Percentiles rank a stretch among this genome's conserved stretches.
These are phyloP conservation scores for Brachyopa scutellaris DNA, from an alignment of 2,888 invertebrate species.

Conservation along the genomic window DNA sequence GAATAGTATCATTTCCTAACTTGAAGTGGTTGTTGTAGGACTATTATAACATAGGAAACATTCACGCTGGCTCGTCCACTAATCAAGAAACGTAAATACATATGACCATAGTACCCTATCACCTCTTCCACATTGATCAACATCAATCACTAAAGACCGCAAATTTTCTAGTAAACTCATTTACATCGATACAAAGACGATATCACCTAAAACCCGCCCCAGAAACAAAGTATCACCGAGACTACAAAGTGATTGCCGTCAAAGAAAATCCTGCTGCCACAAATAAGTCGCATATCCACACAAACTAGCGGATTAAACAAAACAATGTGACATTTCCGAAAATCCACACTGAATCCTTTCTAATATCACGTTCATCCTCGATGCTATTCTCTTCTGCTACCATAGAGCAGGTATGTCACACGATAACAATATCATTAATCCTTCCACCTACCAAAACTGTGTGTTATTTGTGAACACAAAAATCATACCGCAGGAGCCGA, in stretches of 20 bases:
- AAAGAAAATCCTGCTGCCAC: slow-evolving; percentile 18
- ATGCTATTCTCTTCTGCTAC: slow-evolving; percentile 14
- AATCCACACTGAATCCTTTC: slow-evolving; percentile 62
- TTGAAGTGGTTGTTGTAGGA: too few relatives aligned
- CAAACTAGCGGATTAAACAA: slow-evolving; percentile 59
- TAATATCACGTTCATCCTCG: slow-evolving; percentile 62
- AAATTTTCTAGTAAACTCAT: background rate
- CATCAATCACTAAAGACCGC: background rate
- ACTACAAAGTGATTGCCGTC: slow-evolving; percentile 32
- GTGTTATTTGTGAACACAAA: slow-evolving; percentile 35
- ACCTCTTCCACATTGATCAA: background rate
- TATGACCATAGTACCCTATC: background rate
- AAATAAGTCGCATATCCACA: slow-evolving; percentile 27
- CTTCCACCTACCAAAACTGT: slow-evolving; percentile 55
- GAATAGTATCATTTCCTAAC: too few relatives aligned
- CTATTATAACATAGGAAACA: too few relatives aligned
- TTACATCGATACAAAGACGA: background rate
- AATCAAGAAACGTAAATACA: background rate
- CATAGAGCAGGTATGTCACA: slow-evolving; percentile 58
- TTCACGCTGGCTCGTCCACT: too few relatives aligned
- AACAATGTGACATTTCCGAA: slow-evolving; percentile 62
- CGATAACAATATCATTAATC: slow-evolving; percentile 66
- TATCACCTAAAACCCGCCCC: slow-evolving; percentile 32
- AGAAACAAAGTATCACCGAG: slow-evolving; percentile 18
- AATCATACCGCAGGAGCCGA: slow-evolving; percentile 31